Evolutionary conservation across 2,797 vertebrate genomes (phyloP), one percentile per base, ranked within the genome.

Genomic region (Limosa lapponica): DNA sequence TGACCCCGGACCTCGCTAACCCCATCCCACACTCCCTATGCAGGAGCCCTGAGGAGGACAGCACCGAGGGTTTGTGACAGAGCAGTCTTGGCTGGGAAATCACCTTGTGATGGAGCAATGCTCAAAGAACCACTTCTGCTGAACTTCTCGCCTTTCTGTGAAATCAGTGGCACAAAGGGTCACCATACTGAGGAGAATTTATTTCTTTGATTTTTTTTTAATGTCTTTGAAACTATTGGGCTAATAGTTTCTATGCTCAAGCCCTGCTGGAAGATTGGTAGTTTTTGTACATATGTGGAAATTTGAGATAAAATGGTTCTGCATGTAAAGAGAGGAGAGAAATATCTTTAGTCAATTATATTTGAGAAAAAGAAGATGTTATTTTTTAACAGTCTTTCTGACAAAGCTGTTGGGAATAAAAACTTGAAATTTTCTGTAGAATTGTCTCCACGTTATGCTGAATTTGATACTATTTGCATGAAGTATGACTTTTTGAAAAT

Each of bases 11-110:
- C 3, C 11, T 62, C 62, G 74, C 28, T 14, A 36, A 1, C 3
- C 6, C 7, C 4, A 44, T 6, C 1, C 10, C 0, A 0, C 7
- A 13, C 55, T 77, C 79, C 22, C 57, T 51, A 1, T 3, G 8
- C 30, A 64, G 62, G 8, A 83, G 1, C 12, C 3, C 44, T 59
- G 27, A 73, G 46, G 64, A 44, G 43, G 20, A 27, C 13, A 72
- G 20, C 13, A 36, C 11, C 8, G 16, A 73, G 36, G 6, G 43
- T 78, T 55, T 66, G n/a, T 72, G 24, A 41, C 51, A 75, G 43
- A 82, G 55, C 10, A 62, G 23, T n/a, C 32, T 39, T 34, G 48
- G 12, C 36, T 86, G 61, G 59, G 49, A 83, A 78, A 74, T 67
- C 22, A 58, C 12, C 25, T 43, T 69, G 69, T 57, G 58, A 58